These are phyloP conservation scores for Hippocampus kuda DNA, from an alignment of 2,797 vertebrate species.

Conservation along the genomic window DNA sequence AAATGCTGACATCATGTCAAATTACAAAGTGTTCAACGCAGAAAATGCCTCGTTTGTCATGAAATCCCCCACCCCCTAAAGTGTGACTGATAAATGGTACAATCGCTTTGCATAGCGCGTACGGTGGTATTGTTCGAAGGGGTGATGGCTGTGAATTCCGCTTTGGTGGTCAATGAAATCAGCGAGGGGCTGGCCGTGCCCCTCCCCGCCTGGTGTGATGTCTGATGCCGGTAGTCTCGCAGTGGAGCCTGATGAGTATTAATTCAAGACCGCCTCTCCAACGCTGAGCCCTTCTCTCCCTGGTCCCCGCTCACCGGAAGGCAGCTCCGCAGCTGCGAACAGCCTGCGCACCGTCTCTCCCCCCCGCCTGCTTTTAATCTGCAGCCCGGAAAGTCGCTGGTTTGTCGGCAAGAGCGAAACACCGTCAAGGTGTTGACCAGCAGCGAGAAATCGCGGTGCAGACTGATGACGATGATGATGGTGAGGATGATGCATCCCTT, in stretches of 20 bases:
- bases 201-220: conserved; percentile 65
- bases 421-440: conserved; percentile 68
- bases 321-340: conserved; percentile 64
- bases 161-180: conserved; percentile 48
- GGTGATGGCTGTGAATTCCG: conserved; percentile 50
- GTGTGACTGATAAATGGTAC: conserved; percentile 46
- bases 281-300: conserved; percentile 40
- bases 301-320: conserved; percentile 50
- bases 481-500: conserved; percentile 73
- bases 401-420: conserved; percentile 51
- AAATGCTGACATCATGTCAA: conserved; percentile 37
- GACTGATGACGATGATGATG: conserved; percentile 76
- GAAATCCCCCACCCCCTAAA: conserved; percentile 28
- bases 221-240: conserved; percentile 64
- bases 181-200: conserved; percentile 45
- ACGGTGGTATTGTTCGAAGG: conserved; percentile 52
- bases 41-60: conserved; percentile 33
- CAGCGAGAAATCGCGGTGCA: conserved; percentile 68
- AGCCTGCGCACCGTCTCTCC: conserved; percentile 47
- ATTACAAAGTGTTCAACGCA: conserved; percentile 28
- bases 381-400: conserved; percentile 55
- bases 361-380: conserved; percentile 37
- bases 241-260: conserved; percentile 71
- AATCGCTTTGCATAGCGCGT: conserved; percentile 27
- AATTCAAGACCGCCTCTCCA: conserved; percentile 71